These are phyloP conservation scores for Chaenogobius annularis DNA, from an alignment of 2,113 vertebrate species.

Conservation along the genomic window DNA sequence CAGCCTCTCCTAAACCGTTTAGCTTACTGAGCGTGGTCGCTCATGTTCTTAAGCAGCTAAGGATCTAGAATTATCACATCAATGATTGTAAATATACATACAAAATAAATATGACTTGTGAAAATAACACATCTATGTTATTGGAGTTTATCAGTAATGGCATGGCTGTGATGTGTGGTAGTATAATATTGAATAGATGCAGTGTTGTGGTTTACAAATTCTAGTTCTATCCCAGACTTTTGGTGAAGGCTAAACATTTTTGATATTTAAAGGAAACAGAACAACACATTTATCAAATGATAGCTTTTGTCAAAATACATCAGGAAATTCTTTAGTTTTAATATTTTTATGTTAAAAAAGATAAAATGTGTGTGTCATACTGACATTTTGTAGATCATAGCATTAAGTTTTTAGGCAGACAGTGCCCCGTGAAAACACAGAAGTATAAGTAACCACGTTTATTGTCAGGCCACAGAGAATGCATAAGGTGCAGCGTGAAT, in stretches of 20 bases:
- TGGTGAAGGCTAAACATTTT: neutral
- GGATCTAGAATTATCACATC: constrained; percentile 25
- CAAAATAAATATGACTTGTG: no score
- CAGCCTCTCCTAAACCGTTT: constrained; percentile 43
- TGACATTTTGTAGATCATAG: neutral
- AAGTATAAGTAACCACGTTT: neutral
- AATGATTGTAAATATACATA: neutral
- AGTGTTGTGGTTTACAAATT: no score
- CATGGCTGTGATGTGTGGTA: no score
- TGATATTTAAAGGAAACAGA: neutral
- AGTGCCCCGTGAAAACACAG: neutral
- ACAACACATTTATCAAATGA: neutral
- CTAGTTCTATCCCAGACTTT: no score
- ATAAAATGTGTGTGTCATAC: neutral
- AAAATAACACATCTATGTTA: no score
- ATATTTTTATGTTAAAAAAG: neutral
- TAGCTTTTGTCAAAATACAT: no score
- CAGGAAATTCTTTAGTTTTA: neutral
- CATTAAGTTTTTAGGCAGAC: neutral
- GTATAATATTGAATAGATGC: no score
- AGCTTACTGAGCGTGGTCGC: constrained; percentile 50
- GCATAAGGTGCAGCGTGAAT: neutral
- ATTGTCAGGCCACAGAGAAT: neutral
- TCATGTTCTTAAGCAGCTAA: constrained; percentile 37
- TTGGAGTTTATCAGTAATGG: no score